Evolutionary conservation across 2,113 vertebrate species (phyloP), one percentile per base, ranked within the genome.

Genomic region (Ammodytes dubius): DNA sequence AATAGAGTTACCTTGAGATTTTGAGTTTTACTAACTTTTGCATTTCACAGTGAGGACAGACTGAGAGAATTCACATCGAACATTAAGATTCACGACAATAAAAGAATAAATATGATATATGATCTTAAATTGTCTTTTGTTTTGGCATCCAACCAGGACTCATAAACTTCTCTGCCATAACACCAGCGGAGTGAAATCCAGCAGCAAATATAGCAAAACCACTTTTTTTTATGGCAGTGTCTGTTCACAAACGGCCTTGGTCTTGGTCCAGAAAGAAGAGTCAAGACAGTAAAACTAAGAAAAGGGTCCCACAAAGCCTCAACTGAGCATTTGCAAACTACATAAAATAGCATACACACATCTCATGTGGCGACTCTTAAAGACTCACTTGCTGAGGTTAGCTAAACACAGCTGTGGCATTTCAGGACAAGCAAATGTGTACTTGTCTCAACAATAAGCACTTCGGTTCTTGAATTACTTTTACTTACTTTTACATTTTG

Each of bases 351-450:
- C 88, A 86, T 83, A 46, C 78, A 46, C 78, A 50, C 87, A 88
- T 91, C 87, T 90, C 84, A 90, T 93, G 87, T 89, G 90, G 88
- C 79, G 85, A 74, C 85, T 84, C 87, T 87, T 87, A 88, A 91
- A 86, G 77, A 88, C 76, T 84, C 79, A 58, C 87, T 90, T 57
- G 81, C 86, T 90, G 88, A 88, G 92, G 89, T 92, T 89, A 90
- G 89, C 88, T 93, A 90, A 94, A 95, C 89, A 94, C 92, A 94
- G 90, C 92, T 95, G 91, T 89, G 89, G 86, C 85, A 49, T 92
- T 89, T 91, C 85, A 90, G 86, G 87, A 87, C 91, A 88, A 86
- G 79, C 77, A 88, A 91, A 91, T 92, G 88, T 85, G 89, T 88
- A 91, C 87, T 93, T 88, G 83, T 93, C 87, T 86, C 88, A 92